Evolutionary conservation across 2,888 invertebrate species (phyloP).

Genomic region (Meta bourneti): DNA sequence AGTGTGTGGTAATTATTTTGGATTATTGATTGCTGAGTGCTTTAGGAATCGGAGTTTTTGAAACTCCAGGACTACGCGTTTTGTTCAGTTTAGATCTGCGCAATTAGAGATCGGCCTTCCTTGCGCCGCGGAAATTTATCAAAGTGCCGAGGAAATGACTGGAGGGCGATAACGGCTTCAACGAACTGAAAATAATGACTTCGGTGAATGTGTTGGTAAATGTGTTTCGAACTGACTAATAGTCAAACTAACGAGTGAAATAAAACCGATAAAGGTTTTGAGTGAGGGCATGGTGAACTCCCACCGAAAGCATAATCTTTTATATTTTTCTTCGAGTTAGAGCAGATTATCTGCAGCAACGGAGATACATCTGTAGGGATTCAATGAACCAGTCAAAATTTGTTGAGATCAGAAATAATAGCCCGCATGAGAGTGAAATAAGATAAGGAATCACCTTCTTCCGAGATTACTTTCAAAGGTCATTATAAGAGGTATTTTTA

Average conservation of each 20-base stretch:
- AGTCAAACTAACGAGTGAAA: conserved; percentile 31
- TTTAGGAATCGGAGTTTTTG: conserved; percentile 15
- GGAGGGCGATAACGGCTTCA: conserved; percentile 46
- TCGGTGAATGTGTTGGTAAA: conserved; percentile 43
- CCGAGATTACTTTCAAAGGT: too few relatives aligned
- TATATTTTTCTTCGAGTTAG: background rate
- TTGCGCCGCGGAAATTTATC: conserved; percentile 10
- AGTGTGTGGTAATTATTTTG: background rate
- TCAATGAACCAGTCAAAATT: background rate
- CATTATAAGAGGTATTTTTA: too few relatives aligned
- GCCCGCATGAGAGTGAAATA: too few relatives aligned
- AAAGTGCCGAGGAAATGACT: conserved; percentile 18
- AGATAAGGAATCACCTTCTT: too few relatives aligned
- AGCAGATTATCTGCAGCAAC: background rate
- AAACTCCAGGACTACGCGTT: background rate
- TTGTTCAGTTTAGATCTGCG: background rate
- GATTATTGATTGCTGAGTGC: background rate
- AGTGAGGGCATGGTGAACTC: background rate
- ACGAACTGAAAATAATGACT: conserved; percentile 54
- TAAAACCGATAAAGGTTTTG: conserved; percentile 19
- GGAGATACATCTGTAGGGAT: background rate
- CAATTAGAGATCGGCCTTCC: conserved; percentile 19
- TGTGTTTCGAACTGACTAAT: conserved; percentile 29
- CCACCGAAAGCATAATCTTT: background rate
- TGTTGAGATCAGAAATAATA: too few relatives aligned